Percentiles rank a stretch among this genome's conserved stretches.
These are phyloP conservation scores for Caenorhabditis wallacei DNA, from an alignment of 2,888 invertebrate species.

Conservation along the genomic window DNA sequence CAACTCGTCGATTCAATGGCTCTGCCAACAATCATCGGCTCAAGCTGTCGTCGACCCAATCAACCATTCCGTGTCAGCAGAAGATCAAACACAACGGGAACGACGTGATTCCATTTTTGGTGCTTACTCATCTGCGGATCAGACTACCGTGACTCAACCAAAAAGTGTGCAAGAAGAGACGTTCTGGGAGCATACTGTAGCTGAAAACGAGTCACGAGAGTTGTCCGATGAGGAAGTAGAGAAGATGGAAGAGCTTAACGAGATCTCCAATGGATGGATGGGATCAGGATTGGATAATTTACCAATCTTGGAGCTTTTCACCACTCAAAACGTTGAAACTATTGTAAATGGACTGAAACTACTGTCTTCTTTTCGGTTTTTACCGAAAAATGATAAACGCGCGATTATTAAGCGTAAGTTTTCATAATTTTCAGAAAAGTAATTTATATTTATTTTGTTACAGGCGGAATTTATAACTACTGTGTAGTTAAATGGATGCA, in stretches of 20 bases:
- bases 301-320: conserved; percentile 44
- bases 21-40: conserved; percentile 64
- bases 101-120: conserved; percentile 55
- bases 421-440: neutral
- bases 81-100: conserved; percentile 37
- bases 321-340: conserved; percentile 12
- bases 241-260: conserved; percentile 55
- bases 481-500: conserved; percentile 65
- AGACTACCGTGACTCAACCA: conserved; percentile 4
- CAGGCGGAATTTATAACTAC: conserved; percentile 52
- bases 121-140: conserved; percentile 16
- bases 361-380: conserved; percentile 38
- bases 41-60: conserved; percentile 65
- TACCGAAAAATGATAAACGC: conserved; percentile 28
- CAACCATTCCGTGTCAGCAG: conserved; percentile 20
- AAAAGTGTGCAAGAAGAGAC: conserved; percentile 56
- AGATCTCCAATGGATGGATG: conserved; percentile 53
- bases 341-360: conserved; percentile 47
- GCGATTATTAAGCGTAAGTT: conserved; percentile 44
- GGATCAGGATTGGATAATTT: conserved; percentile 34
- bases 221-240: conserved; percentile 53
- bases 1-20: conserved; percentile 68
- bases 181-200: conserved; percentile 53
- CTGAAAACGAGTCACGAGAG: conserved; percentile 48
- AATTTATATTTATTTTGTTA: neutral